Conservation (phyloP, 2,888 invertebrate species). For the Noctuana brunneofusca region DNA sequence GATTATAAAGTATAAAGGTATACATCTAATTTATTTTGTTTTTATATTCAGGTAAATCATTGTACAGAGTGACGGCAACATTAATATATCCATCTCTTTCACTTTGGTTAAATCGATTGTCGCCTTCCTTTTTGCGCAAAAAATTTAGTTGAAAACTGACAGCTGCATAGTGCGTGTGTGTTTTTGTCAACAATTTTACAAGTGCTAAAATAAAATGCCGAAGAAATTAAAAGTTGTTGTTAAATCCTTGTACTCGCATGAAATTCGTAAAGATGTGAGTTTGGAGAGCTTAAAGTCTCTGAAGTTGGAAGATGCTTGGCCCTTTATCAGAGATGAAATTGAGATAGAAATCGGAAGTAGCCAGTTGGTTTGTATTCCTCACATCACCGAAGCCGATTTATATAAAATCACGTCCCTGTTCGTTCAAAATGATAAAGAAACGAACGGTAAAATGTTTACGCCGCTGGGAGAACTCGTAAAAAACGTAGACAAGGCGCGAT, state of each 20-base stretch:
- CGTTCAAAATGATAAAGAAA: slow-evolving; percentile 73
- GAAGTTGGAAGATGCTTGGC: slow-evolving; percentile 79
- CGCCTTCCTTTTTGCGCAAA: slow-evolving; percentile 32
- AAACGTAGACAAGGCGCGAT: slow-evolving; percentile 70
- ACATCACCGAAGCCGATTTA: slow-evolving; percentile 77
- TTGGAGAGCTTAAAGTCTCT: slow-evolving; percentile 71
- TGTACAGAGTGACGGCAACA: not conserved
- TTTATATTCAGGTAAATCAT: not conserved
- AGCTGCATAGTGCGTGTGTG: slow-evolving; percentile 38
- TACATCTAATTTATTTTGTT: no score
- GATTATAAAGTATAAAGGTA: no score
- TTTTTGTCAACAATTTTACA: slow-evolving; percentile 28
- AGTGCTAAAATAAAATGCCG: slow-evolving; percentile 57
- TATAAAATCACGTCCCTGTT: slow-evolving; percentile 78
- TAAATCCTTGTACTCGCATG: slow-evolving; percentile 76
- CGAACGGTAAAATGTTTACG: slow-evolving; percentile 75
- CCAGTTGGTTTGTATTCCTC: slow-evolving; percentile 77
- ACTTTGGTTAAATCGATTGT: slow-evolving; percentile 21
- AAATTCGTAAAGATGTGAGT: slow-evolving; percentile 79
- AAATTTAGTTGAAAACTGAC: slow-evolving; percentile 52
- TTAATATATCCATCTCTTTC: slow-evolving; percentile 33
- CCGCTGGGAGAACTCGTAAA: slow-evolving; percentile 71
- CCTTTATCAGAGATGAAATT: slow-evolving; percentile 79
- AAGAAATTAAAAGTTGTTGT: slow-evolving; percentile 79
- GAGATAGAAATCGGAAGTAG: slow-evolving; percentile 79